These are phyloP conservation scores for Thamnophis sirtalis DNA, from an alignment of 2,113 vertebrate genomes.

Conservation along the genomic window DNA sequence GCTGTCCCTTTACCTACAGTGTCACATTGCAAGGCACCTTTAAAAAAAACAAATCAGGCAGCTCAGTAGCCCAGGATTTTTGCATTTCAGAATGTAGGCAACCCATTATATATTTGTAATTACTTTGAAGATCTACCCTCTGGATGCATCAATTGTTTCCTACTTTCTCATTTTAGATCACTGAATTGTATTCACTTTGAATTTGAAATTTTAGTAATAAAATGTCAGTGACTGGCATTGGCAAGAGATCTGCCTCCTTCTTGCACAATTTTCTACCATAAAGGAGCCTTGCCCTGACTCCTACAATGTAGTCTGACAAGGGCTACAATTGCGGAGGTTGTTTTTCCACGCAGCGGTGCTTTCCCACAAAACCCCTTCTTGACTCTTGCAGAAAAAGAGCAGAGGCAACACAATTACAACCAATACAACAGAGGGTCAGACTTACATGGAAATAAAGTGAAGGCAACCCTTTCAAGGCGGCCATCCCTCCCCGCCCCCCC, in stretches of 20 bases:
- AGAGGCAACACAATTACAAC: background rate
- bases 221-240: background rate
- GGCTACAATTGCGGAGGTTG: background rate
- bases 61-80: background rate
- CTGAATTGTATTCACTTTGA: background rate
- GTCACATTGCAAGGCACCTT: background rate
- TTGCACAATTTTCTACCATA: background rate
- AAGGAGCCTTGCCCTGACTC: too few species aligned
- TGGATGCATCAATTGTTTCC: background rate
- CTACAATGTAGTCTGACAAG: too few species aligned
- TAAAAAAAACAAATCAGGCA: background rate
- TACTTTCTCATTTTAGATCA: background rate
- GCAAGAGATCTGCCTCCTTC: background rate
- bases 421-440: background rate
- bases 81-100: background rate
- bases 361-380: background rate
- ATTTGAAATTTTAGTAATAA: background rate
- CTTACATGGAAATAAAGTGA: background rate
- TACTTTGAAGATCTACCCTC: background rate
- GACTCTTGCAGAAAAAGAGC: background rate
- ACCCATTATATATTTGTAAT: background rate
- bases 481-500: accelerated
- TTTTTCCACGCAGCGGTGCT: background rate
- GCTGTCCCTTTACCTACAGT: background rate
- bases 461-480: background rate